A percentile compares a stretch with the other conserved stretches of the same genome.
phyloP scores from a whole-genome alignment of 2,888 invertebrate genomes.

The Apotomis capreana region DNA sequence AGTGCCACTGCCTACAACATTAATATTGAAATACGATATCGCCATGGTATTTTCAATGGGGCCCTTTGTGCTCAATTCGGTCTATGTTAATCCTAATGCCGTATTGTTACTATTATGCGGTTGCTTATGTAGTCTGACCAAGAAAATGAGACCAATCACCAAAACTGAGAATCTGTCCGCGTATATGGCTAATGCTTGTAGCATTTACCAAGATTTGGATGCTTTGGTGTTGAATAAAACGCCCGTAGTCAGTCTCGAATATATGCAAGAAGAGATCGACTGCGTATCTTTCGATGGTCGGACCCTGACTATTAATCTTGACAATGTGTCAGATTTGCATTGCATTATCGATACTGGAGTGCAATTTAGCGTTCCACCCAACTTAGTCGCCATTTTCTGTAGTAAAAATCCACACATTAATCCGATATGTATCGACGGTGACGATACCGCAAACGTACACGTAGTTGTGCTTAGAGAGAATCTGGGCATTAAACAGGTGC shows the following conservation, averaged over 20 bases:
- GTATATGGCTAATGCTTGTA: neutral
- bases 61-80: too few species aligned
- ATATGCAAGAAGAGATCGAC: neutral
- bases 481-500: neutral
- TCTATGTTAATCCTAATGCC: too few species aligned
- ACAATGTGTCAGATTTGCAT: neutral
- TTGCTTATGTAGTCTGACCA: neutral
- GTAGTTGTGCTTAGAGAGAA: neutral
- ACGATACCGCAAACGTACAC: neutral
- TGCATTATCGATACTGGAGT: neutral
- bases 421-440: neutral
- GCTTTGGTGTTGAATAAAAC: neutral
- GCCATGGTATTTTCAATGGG: too few species aligned
- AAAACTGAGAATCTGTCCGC: neutral
- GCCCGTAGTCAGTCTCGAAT: neutral
- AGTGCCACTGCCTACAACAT: too few species aligned
- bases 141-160: neutral
- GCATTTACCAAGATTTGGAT: slow-evolving; percentile 3
- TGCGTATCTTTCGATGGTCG: neutral
- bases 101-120: neutral
- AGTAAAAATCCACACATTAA: slow-evolving; percentile 2
- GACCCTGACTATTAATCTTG: neutral
- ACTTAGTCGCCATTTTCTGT: neutral
- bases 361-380: slow-evolving; percentile 1
- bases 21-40: too few species aligned